These are phyloP conservation scores for Phalacrocorax brasilianus DNA, from an alignment of 2,113 vertebrate genomes.

Conservation along the genomic window DNA sequence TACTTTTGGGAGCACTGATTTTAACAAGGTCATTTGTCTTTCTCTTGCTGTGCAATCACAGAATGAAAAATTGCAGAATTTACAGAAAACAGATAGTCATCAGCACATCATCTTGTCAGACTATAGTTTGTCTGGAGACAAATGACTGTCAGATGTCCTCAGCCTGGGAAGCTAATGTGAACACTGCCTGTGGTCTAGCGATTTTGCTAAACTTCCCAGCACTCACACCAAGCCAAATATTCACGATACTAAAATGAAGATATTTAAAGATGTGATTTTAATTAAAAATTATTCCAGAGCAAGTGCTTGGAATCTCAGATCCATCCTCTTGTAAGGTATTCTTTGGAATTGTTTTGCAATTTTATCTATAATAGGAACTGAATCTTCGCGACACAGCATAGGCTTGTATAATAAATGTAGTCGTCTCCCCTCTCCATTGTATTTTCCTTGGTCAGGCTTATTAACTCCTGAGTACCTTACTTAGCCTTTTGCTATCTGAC, in stretches of 20 bases:
- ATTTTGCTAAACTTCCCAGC: background rate
- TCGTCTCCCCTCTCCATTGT: background rate
- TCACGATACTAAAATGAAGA: background rate
- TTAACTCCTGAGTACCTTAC: background rate
- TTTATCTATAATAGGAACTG: background rate
- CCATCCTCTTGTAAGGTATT: background rate
- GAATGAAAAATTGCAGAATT: constrained; percentile 34
- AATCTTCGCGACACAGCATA: background rate
- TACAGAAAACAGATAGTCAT: constrained; percentile 4
- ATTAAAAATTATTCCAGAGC: background rate
- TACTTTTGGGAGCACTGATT: constrained; percentile 1
- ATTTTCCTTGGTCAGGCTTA: background rate
- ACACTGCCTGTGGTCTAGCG: background rate
- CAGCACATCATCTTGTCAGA: constrained; percentile 11
- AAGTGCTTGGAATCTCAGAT: background rate
- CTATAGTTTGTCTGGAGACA: background rate
- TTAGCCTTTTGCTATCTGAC: background rate
- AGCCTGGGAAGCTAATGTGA: background rate
- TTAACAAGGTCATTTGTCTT: background rate
- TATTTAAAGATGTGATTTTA: background rate
- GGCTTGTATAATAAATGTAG: background rate
- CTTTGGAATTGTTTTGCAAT: background rate
- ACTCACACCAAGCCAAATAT: background rate
- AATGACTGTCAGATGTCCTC: background rate
- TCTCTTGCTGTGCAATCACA: background rate